A percentile compares a stretch with the other conserved stretches of the same genome.
These are phyloP conservation scores for Sebastes vulpes DNA, from an alignment of 2,797 vertebrate genomes.

Conservation along the genomic window DNA sequence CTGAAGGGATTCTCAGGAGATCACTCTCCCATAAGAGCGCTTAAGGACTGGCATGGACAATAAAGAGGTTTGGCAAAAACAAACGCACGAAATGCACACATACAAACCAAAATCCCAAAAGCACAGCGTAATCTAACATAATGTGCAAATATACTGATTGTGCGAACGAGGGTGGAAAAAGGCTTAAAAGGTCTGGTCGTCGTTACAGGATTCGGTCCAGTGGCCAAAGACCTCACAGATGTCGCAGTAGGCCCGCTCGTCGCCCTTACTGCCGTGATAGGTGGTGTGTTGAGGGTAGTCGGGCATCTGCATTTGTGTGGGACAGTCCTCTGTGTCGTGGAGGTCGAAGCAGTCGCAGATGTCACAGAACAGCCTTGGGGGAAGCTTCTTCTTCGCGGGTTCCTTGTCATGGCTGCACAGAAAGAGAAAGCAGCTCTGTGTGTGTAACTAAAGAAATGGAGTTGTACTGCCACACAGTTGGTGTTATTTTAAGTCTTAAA, in stretches of 20 bases:
- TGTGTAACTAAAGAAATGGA: background rate
- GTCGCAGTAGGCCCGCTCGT: constrained; percentile 95
- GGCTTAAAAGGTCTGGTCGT: constrained; percentile 95
- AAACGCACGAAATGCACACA: constrained; percentile 57
- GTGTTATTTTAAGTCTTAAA: background rate
- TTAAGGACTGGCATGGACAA: constrained; percentile 64
- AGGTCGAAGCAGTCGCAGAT: constrained; percentile 98
- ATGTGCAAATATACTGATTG: constrained; percentile 79
- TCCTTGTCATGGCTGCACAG: constrained; percentile 71
- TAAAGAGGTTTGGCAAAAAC: constrained; percentile 58
- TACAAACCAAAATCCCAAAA: constrained; percentile 60
- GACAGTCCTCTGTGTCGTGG: constrained; percentile 98
- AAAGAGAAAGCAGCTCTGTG: background rate
- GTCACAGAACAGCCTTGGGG: constrained; percentile 96
- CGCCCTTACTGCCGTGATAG: constrained; percentile 91
- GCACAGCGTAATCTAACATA: constrained; percentile 51
- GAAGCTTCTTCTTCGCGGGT: constrained; percentile 90
- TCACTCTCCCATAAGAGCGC: constrained; percentile 54
- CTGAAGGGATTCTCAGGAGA: constrained; percentile 36
- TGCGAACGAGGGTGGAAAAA: constrained; percentile 51
- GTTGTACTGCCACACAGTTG: background rate
- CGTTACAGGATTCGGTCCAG: constrained; percentile 93
- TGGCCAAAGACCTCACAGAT: constrained; percentile 98
- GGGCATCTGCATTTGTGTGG: constrained; percentile 92
- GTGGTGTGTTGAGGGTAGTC: constrained; percentile 94